Conservation (phyloP, 2,888 invertebrate genomes). For the Eupelmus urozonus region DNA sequence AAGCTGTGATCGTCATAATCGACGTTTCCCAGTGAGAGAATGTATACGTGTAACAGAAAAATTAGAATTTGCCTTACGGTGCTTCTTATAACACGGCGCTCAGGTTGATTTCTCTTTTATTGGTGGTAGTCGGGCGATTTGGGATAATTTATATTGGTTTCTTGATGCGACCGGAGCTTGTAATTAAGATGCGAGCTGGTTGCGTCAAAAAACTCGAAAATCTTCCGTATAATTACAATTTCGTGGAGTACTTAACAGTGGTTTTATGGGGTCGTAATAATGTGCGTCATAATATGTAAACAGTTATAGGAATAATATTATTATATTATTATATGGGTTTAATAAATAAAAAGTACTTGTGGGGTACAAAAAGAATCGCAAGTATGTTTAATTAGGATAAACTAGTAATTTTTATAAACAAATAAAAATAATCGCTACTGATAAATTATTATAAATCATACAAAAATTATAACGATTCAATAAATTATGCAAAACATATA, state of each 20-base stretch:
- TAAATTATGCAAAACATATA: neutral
- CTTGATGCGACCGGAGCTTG: too few species aligned
- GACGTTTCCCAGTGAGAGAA: neutral
- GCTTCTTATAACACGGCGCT: neutral
- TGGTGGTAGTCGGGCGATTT: neutral
- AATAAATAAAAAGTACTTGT: too few species aligned
- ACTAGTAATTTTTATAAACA: too few species aligned
- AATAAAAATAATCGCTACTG: too few species aligned
- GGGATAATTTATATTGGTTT: too few species aligned
- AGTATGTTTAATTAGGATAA: too few species aligned
- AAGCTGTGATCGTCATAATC: constrained; percentile 21
- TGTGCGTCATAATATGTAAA: too few species aligned
- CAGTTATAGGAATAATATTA: too few species aligned
- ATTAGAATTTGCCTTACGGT: neutral
- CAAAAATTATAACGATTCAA: neutral
- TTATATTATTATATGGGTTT: too few species aligned
- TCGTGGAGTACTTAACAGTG: neutral
- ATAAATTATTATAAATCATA: neutral
- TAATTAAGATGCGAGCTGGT: too few species aligned
- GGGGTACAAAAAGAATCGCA: too few species aligned
- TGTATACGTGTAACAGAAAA: neutral
- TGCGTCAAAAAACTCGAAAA: constrained; percentile 9
- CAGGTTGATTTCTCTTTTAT: neutral
- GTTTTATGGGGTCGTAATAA: too few species aligned
- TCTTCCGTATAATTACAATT: constrained; percentile 29